Evolutionary conservation across 2,888 invertebrate genomes (phyloP).

Genomic region (Spicauda simplicius): DNA sequence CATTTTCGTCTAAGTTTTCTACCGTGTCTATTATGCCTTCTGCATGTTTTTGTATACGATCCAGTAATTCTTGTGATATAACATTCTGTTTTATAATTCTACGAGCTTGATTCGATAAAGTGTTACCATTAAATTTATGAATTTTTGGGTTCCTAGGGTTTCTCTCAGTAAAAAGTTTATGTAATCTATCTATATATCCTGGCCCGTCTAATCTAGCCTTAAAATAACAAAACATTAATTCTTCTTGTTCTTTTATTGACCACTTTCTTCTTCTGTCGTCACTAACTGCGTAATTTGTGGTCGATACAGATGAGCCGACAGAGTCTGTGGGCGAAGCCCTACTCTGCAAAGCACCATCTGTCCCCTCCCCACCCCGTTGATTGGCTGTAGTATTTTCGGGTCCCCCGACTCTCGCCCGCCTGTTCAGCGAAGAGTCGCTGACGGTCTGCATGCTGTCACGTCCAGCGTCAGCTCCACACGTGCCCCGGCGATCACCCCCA

Average conservation of each 20-base stretch:
- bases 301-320: constrained; percentile 17
- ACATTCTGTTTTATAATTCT: constrained; percentile 5
- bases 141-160: constrained; percentile 12
- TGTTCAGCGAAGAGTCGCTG: constrained; percentile 23
- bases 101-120: constrained; percentile 11
- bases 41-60: not conserved
- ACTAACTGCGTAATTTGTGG: not conserved
- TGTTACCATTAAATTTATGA: not conserved
- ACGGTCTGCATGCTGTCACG: constrained; percentile 26
- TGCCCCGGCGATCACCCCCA: constrained; percentile 32
- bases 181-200: constrained; percentile 14
- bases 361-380: not conserved
- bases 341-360: constrained; percentile 14
- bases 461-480: constrained; percentile 34
- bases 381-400: constrained; percentile 19
- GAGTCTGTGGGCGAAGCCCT: constrained; percentile 7
- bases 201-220: constrained; percentile 1
- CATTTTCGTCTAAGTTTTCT: not conserved
- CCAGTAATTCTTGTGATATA: constrained; percentile 8
- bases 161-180: not conserved
- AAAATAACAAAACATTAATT: constrained; percentile 19
- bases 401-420: constrained; percentile 18
- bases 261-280: constrained; percentile 10
- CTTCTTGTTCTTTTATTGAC: constrained; percentile 5
- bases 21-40: not conserved